Evolutionary conservation across 2,113 vertebrate genomes (phyloP), one percentile per base, ranked within the genome.

Genomic region (Prochilodus magdalenae): DNA sequence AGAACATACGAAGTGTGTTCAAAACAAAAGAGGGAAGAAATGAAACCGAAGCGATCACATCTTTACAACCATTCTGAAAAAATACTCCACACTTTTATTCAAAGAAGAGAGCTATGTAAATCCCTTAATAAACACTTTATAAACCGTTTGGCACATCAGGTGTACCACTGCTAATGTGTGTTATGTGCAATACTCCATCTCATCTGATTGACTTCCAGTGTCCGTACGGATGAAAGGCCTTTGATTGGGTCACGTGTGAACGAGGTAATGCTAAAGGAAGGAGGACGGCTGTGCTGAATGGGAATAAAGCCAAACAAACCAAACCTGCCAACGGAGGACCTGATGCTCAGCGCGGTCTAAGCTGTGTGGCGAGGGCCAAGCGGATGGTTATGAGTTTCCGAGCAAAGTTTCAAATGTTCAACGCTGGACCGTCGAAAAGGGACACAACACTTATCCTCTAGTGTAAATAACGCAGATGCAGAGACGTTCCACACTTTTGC

Each of bases 31-130:
- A 44, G 11, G 8, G 8, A 89, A 71, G 69, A 66, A 73, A 83
- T 65, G 57, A 27, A 84, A 84, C 59, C 77, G 79, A 82, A 80
- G 80, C 79, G 75, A 71, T 69, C 75, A 80, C 75, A 75, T 83
- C 75, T 87, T 88, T 53, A 80, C 84, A 90, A 87, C 83, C 72
- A 86, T 82, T 78, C 73, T 90, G 83, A 87, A 90, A 89, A 84
- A 89, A 87, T 86, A 87, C 86, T 85, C 74, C 72, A 89, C 80
- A 84, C 69, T 83, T 75, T 84, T 67, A 33, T 65, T 63, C 30
- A 15, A 67, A 70, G 85, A 88, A 86, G 84, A 87, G 80, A 85
- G 81, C 57, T 36, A 84, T 82, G 77, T 84, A 83, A 79, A 83
- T 81, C 78, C 79, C 85, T 75, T 88, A 84, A 80, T 83, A 79